Conservation (phyloP, 2,113 vertebrate genomes). For the Salvelinus namaycush region DNA sequence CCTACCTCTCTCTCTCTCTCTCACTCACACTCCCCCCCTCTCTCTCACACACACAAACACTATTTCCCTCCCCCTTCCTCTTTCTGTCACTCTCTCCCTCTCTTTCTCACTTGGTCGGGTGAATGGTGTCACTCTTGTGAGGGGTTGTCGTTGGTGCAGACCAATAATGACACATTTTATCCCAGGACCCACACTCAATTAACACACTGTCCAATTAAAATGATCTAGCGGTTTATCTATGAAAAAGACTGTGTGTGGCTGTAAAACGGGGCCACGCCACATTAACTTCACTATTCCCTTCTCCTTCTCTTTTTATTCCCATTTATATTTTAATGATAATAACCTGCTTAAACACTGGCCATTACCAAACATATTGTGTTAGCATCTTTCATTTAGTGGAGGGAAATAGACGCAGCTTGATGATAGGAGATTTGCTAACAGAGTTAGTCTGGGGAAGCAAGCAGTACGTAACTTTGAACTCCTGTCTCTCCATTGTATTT, state of each 20-base stretch:
- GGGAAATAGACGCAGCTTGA: conserved; percentile 5
- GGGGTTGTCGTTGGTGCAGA: conserved; percentile 60
- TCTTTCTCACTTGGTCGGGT: neutral
- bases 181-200: conserved; percentile 70
- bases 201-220: conserved; percentile 79
- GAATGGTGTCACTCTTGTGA: conserved; percentile 38
- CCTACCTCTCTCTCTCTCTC: conserved; percentile 4
- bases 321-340: conserved; percentile 64
- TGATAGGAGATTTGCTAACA: conserved; percentile 33
- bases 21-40: conserved; percentile 15
- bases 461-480: too few relatives aligned
- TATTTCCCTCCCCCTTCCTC: neutral
- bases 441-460: neutral
- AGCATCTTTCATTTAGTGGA: conserved; percentile 40
- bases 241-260: conserved; percentile 53
- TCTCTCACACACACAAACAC: conserved; percentile 1
- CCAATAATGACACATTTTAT: conserved; percentile 68
- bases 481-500: too few relatives aligned
- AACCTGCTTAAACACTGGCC: conserved; percentile 53
- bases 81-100: neutral
- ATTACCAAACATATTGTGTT: conserved; percentile 51
- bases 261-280: conserved; percentile 59
- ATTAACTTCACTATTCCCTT: conserved; percentile 67
- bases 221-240: conserved; percentile 68
- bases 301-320: conserved; percentile 53